Base-by-base conservation (phyloP, 2,797 vertebrate species). In the Lacerta agilis region DNA sequence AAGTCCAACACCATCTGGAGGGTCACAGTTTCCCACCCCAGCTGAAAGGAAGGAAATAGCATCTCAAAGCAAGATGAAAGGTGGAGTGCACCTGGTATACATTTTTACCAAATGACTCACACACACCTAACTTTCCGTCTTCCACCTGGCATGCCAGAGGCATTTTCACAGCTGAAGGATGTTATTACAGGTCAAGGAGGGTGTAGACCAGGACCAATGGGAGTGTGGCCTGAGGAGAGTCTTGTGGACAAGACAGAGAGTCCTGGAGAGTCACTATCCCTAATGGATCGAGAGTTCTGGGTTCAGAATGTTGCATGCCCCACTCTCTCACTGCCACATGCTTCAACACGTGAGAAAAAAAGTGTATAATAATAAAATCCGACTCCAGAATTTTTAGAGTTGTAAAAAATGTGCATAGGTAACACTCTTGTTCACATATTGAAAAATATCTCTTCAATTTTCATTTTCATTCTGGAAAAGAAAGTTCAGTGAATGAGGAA, bases 401-500 rank as follows among this genome's bases (percentile, higher is more conserved):
- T 3, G 77, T 64, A 0, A 0, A 83, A 92, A 49, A 0, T 58
- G 0, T 49, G 20, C 41, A 75, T 69, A 69, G 29, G 49, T 55
- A 15, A 55, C 49, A 1, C 45, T 55, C 18, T 7, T 79, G 5
- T n/a, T 27, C n/a, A 2, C n/a, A 81, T 87, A 79, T 76, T 23
- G 1, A 7, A 82, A 27, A 7, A 1, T 6, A 82, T 29, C 17
- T 6, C 43, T 83, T 2, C 3, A 7, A n/a, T 20, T 8, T 55
- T 55, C 15, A 15, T 55, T 55, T 55, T 15, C 49, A 67, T 67
- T 27, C 64, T 72, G 43, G 27, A 41, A 41, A 80, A 25, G 27
- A 79, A 38, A 79, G 36, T 27, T 49, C 27, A 69, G n/a, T 5
- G 2, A 5, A 82, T 89, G 83, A 78, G 33, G 49, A 91, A 86